Base-by-base conservation (phyloP, 2,113 vertebrate species). In the Thomomys bottae region DNA sequence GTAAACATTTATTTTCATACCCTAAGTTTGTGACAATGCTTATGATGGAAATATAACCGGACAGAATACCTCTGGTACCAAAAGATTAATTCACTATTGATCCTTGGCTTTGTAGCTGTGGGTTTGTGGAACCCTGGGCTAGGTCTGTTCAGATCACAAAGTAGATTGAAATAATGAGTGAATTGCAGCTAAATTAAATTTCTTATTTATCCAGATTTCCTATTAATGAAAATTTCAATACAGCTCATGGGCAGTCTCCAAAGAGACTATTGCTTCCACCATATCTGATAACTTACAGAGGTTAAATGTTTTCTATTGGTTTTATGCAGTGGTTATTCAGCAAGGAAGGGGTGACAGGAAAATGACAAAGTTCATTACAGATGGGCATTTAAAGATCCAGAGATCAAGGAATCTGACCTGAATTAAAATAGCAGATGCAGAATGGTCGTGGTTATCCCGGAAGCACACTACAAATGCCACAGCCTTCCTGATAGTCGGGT, bases 401-500 rank as follows among this genome's bases (percentile, higher is more conserved):
- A 73, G 85, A 79, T 70, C 63, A 81, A 63, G 40, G 77, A 94
- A 42, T 89, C 49, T 68, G 88, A 81, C 75, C 63, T 42, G 82
- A 87, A 79, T 73, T 67, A 82, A 82, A 92, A 61, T 54, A 83
- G 82, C 57, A 75, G 72, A 15, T n/a, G 34, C 26, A 36, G 76
- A 67, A 61, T 1, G 17, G 45, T 59, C 71, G 59, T 36, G 38
- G 84, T 64, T 75, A 34, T 73, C 68, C 34, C 71, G 40, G 8
- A 59, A 30, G 45, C 34, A 45, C 11, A 1, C 85, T 57, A 17
- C 9, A 84, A 93, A 86, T 28, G 82, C 6, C 84, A 73, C 59
- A 72, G 64, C 15, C 28, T 86, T 72, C 30, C 71, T 3, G 1
- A 21, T n/a, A 36, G 66, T 21, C 30, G 40, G n/a, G 32, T 42